These are phyloP conservation scores for Phalacrocorax pelagicus DNA, from an alignment of 2,113 vertebrate genomes.

Conservation along the genomic window DNA sequence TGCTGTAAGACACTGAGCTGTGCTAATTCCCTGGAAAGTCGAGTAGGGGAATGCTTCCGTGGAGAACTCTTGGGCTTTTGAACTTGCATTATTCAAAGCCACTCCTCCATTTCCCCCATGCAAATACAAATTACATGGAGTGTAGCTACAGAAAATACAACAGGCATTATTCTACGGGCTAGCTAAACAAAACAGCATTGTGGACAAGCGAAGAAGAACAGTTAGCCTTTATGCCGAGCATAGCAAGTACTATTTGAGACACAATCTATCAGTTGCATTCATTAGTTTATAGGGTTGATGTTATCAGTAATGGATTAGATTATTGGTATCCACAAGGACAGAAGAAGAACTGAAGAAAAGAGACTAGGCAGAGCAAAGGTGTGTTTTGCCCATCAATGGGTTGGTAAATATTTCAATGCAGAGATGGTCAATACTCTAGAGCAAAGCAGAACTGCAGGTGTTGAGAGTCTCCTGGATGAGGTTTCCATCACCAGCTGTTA, in stretches of 20 bases:
- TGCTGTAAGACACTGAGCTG: not conserved
- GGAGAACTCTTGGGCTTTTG: not conserved
- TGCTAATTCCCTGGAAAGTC: not conserved
- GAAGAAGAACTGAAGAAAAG: not conserved
- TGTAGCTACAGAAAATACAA: not conserved
- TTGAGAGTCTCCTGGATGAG: not conserved
- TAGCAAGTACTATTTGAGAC: not conserved
- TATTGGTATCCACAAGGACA: not conserved
- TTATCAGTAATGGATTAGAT: not conserved
- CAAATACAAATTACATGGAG: not conserved
- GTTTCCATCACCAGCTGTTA: constrained; percentile 12
- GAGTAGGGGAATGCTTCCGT: not conserved
- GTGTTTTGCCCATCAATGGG: not conserved
- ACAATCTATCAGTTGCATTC: not conserved
- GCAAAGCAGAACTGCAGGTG: constrained; percentile 3
- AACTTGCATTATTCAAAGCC: not conserved
- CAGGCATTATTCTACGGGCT: not conserved
- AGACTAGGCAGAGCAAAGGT: not conserved
- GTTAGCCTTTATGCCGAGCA: not conserved
- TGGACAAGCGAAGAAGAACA: not conserved
- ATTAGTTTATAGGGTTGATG: not conserved
- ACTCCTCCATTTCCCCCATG: not conserved
- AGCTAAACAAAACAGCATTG: constrained; percentile 22
- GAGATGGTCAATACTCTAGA: not conserved
- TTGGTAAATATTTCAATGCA: not conserved